Conservation (phyloP, 2,888 invertebrate genomes). For the Leucoma salicis region DNA sequence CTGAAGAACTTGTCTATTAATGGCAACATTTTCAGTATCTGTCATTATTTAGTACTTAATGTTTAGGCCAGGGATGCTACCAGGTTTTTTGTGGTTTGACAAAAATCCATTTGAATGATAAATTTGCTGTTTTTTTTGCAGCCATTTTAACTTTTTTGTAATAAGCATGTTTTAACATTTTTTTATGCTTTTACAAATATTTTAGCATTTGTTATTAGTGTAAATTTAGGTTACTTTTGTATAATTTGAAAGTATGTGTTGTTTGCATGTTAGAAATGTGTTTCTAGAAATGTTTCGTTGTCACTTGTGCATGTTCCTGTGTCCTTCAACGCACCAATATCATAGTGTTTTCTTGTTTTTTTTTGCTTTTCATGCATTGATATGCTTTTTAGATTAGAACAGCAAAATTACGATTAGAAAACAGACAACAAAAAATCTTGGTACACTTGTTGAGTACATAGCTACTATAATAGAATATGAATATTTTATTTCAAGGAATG, state of each 20-base stretch:
- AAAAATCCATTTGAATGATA: constrained; percentile 28
- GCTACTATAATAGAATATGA: constrained; percentile 40
- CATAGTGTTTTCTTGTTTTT: constrained; percentile 60
- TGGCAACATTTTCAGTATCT: constrained; percentile 45
- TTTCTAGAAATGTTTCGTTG: constrained; percentile 38
- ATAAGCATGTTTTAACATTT: constrained; percentile 40
- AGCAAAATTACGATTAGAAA: constrained; percentile 63
- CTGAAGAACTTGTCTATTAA: constrained; percentile 36
- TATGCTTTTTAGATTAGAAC: constrained; percentile 56
- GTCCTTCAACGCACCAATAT: constrained; percentile 78
- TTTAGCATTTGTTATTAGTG: constrained; percentile 16
- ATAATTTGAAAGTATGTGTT: constrained; percentile 27
- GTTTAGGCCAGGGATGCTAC: constrained; percentile 52
- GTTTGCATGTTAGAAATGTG: constrained; percentile 32
- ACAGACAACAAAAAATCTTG: constrained; percentile 56
- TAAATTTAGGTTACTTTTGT: constrained; percentile 18
- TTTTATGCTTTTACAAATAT: constrained; percentile 27
- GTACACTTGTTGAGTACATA: constrained; percentile 50
- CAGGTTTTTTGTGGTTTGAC: constrained; percentile 66
- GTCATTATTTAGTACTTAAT: constrained; percentile 46
- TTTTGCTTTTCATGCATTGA: constrained; percentile 59
- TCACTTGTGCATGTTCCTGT: constrained; percentile 62
- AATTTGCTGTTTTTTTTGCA: constrained; percentile 70
- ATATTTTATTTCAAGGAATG: constrained; percentile 68
- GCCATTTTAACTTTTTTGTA: constrained; percentile 37